Conservation (phyloP, 2,797 vertebrate genomes). For the Sebastolobus altivelis region DNA sequence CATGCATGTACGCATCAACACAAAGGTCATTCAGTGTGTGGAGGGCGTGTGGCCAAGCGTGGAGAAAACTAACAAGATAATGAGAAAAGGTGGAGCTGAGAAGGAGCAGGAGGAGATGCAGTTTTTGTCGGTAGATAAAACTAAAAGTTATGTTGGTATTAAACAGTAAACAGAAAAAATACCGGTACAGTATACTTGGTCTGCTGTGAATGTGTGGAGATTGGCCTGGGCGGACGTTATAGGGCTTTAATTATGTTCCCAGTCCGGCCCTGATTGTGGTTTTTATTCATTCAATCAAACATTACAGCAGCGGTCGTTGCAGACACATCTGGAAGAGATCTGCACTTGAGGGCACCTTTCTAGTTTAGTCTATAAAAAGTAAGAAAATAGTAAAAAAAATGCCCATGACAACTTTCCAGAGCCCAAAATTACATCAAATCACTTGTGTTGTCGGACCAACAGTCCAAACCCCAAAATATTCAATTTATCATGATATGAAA, state of each 20-base stretch:
- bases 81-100: neutral
- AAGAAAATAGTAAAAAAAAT: neutral
- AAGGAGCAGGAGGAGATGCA: neutral
- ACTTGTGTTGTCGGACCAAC: too few relatives aligned
- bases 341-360: neutral
- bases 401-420: neutral
- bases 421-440: neutral
- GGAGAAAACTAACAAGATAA: neutral
- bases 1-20: neutral
- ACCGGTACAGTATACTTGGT: neutral
- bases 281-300: neutral
- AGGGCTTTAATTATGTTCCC: neutral
- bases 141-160: neutral
- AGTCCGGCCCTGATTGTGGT: neutral
- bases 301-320: neutral
- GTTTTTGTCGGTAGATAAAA: neutral
- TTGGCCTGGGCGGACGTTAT: neutral
- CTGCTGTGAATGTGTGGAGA: neutral
- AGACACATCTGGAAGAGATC: neutral
- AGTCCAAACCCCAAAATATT: too few relatives aligned
- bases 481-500: neutral
- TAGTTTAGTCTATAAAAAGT: neutral
- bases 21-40: neutral
- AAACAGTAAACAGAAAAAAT: neutral
- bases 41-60: neutral